These are phyloP conservation scores for Brachionus angularis DNA, from an alignment of 1,140 invertebrate species.

Conservation along the genomic window DNA sequence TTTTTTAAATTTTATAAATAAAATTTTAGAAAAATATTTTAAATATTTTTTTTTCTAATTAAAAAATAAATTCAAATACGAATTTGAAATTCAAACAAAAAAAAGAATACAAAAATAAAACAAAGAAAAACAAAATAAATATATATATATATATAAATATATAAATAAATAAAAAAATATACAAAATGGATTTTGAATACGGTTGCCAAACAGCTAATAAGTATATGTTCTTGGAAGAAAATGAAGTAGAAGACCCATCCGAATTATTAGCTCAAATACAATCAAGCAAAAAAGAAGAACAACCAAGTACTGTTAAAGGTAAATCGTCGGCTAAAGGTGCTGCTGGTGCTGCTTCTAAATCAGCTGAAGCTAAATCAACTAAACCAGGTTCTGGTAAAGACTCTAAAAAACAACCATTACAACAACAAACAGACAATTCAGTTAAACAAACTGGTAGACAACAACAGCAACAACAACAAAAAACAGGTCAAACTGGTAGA, in stretches of 20 bases:
- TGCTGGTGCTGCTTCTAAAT: background rate
- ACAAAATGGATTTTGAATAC: slow-evolving; percentile 43
- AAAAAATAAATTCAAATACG: too few relatives aligned
- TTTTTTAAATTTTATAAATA: too few relatives aligned
- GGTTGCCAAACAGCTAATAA: slow-evolving; percentile 42
- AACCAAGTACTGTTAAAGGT: too few relatives aligned
- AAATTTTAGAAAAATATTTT: too few relatives aligned
- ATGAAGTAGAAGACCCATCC: slow-evolving; percentile 41
- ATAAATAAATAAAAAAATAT: background rate
- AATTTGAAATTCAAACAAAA: too few relatives aligned
- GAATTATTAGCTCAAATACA: slow-evolving; percentile 25
- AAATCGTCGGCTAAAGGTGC: background rate
- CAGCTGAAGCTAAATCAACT: background rate
- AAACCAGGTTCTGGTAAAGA: background rate
- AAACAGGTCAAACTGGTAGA: background rate
- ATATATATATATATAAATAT: background rate
- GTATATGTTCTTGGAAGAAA: slow-evolving; percentile 37
- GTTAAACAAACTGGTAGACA: slow-evolving; percentile 25
- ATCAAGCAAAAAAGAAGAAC: slow-evolving; percentile 2
- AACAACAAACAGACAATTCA: slow-evolving; percentile 26
- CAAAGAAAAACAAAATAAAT: background rate
- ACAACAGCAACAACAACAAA: slow-evolving; percentile 5
- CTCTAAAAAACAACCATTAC: slow-evolving; percentile 33
- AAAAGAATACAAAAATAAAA: too few relatives aligned
- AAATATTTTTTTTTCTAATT: too few relatives aligned